phyloP scores from a whole-genome alignment of 53 echinoderm and acorn worm species.

The Echinarachnius parma region DNA sequence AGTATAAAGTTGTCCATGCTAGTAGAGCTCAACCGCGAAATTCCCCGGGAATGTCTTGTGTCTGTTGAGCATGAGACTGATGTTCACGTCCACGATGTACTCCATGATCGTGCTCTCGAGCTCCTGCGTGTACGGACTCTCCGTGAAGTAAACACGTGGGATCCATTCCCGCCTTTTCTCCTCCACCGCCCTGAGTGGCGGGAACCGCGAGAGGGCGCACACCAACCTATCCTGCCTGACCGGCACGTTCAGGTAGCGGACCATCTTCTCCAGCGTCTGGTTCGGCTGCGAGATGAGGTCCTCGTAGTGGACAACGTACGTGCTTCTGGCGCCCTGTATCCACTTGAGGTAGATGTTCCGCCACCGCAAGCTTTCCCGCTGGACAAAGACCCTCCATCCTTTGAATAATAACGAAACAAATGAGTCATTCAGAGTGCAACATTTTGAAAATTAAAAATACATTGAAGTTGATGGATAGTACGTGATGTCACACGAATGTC shows the following conservation, averaged over 20 bases:
- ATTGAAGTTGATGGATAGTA: too few species aligned
- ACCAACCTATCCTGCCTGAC: slow-evolving; percentile 44
- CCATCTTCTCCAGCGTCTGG: slow-evolving; percentile 53
- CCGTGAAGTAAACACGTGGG: background rate
- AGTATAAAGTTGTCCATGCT: too few species aligned
- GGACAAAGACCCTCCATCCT: slow-evolving; percentile 37
- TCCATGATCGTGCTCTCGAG: slow-evolving; percentile 25
- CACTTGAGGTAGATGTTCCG: slow-evolving; percentile 42
- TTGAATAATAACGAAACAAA: too few species aligned
- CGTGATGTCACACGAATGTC: too few species aligned
- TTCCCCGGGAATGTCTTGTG: slow-evolving; percentile 35
- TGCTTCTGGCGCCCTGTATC: slow-evolving; percentile 13
- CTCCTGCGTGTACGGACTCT: slow-evolving; percentile 21
- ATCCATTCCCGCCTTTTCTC: background rate
- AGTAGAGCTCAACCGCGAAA: slow-evolving; percentile 4
- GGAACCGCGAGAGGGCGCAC: slow-evolving; percentile 65
- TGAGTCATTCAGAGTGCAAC: too few species aligned
- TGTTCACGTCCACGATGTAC: slow-evolving; percentile 44
- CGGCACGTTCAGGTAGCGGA: slow-evolving; percentile 60
- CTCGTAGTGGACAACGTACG: slow-evolving; percentile 60
- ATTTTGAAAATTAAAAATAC: too few species aligned
- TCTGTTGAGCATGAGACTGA: slow-evolving; percentile 16
- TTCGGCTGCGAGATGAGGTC: slow-evolving; percentile 52
- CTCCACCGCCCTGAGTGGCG: slow-evolving; percentile 19
- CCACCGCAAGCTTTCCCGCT: slow-evolving; percentile 43